Percentiles rank a stretch among this genome's conserved stretches.
Evolutionary conservation across 2,113 vertebrate genomes (phyloP).

Genomic region (Aythya baeri): DNA sequence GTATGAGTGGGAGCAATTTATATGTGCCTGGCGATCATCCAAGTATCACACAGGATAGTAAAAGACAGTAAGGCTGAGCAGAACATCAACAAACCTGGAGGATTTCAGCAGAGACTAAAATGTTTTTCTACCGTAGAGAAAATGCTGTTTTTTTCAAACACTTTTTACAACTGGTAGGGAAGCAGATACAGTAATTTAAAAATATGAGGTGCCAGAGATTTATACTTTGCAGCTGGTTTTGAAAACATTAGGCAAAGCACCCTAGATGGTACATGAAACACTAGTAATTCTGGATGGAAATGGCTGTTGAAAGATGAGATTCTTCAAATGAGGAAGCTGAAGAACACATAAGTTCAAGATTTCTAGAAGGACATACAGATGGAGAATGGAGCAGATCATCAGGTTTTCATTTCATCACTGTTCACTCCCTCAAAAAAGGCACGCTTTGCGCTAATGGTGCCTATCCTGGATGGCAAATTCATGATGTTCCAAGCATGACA

Average conservation of each 20-base stretch:
- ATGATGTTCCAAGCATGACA: background rate
- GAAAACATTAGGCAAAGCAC: constrained; percentile 55
- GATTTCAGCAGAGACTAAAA: constrained; percentile 67
- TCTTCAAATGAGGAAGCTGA: constrained; percentile 44
- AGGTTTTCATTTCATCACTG: background rate
- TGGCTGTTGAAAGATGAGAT: constrained; percentile 57
- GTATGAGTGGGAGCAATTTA: constrained; percentile 63
- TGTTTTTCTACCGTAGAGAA: constrained; percentile 58
- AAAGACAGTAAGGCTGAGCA: constrained; percentile 71
- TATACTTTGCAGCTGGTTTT: constrained; percentile 69
- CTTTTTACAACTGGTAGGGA: constrained; percentile 52
- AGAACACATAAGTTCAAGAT: constrained; percentile 28
- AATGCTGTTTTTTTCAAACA: constrained; percentile 55
- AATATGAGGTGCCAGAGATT: constrained; percentile 71
- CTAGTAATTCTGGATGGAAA: constrained; percentile 50
- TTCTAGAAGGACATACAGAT: constrained; percentile 33
- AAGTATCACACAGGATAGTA: constrained; percentile 71
- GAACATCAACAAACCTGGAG: constrained; percentile 73
- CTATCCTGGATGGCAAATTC: background rate
- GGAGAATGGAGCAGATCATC: constrained; percentile 9
- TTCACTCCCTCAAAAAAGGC: background rate
- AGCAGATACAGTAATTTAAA: constrained; percentile 68
- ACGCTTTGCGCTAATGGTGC: background rate
- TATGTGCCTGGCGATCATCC: constrained; percentile 62
- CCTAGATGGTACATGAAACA: constrained; percentile 55